Evolutionary conservation across 2,113 vertebrate genomes (phyloP).

Genomic region (Syngnathus floridae): DNA sequence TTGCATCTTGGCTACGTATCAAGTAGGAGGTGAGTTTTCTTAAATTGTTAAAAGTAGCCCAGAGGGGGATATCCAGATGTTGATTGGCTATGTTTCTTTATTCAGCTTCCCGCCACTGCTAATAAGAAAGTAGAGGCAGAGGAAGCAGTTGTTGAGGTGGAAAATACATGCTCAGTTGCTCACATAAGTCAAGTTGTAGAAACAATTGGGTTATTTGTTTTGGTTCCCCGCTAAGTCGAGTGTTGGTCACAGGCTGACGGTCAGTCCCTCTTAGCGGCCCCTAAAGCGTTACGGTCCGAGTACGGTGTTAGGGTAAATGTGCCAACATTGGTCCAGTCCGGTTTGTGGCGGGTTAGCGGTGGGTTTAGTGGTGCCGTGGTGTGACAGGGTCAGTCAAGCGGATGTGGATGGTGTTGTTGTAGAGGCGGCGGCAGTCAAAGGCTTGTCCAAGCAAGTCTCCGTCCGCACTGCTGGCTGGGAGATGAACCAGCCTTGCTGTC

Average conservation of each 20-base stretch:
- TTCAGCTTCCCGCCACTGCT: no score
- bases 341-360: conserved; percentile 32
- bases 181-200: conserved; percentile 12
- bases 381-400: conserved; percentile 63
- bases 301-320: conserved; percentile 62
- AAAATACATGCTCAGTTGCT: no score
- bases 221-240: conserved; percentile 61
- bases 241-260: conserved; percentile 32
- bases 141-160: no score
- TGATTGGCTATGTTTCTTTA: no score
- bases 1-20: no score
- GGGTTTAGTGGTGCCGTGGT: conserved; percentile 56
- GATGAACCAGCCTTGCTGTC: conserved; percentile 47
- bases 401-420: conserved; percentile 58
- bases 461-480: conserved; percentile 53
- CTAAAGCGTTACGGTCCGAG: conserved; percentile 51
- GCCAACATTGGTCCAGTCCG: conserved; percentile 37
- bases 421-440: conserved; percentile 43
- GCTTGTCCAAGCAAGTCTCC: conserved; percentile 62
- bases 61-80: no score
- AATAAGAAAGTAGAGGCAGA: no score
- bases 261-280: conserved; percentile 39
- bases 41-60: no score
- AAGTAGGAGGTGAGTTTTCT: no score
- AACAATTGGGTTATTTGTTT: conserved; percentile 47